These are phyloP conservation scores for Fragum whitleyi DNA, from an alignment of 2,888 invertebrate genomes.

Conservation along the genomic window DNA sequence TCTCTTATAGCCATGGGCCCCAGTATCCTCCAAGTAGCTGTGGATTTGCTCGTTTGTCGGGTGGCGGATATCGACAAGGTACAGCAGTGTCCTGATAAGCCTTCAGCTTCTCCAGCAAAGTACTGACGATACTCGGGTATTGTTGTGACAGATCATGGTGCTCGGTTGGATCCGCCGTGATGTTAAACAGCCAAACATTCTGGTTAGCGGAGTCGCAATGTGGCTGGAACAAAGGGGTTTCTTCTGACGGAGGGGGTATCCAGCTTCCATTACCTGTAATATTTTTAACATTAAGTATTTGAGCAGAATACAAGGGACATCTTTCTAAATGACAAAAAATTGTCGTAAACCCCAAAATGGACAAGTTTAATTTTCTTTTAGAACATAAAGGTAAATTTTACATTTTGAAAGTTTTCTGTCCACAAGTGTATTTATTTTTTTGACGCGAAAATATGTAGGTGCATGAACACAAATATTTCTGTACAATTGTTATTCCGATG, in stretches of 20 bases:
- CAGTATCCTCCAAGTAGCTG: slow-evolving; percentile 79
- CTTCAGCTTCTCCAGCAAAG: slow-evolving; percentile 73
- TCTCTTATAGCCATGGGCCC: slow-evolving; percentile 78
- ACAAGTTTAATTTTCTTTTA: too few species aligned
- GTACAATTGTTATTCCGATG: too few species aligned
- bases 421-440: too few species aligned
- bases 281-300: too few species aligned
- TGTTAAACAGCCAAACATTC: slow-evolving; percentile 83
- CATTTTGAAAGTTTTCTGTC: too few species aligned
- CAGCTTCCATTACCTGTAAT: slow-evolving; percentile 73
- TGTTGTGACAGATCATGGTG: slow-evolving; percentile 73
- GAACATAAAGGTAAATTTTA: too few species aligned
- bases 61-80: slow-evolving; percentile 75
- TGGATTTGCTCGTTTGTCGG: slow-evolving; percentile 78
- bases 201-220: slow-evolving; percentile 43
- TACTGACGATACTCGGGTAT: slow-evolving; percentile 71
- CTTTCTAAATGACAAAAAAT: too few species aligned
- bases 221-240: background rate
- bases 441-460: too few species aligned
- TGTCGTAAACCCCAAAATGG: too few species aligned
- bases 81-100: slow-evolving; percentile 80
- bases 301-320: background rate
- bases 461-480: too few species aligned
- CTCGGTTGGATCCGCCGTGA: slow-evolving; percentile 80
- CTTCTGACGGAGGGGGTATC: slow-evolving; percentile 71